Percentiles rank a stretch among this genome's conserved stretches.
phyloP scores from a whole-genome alignment of 1,140 invertebrate species.

The Periplaneta americana region DNA sequence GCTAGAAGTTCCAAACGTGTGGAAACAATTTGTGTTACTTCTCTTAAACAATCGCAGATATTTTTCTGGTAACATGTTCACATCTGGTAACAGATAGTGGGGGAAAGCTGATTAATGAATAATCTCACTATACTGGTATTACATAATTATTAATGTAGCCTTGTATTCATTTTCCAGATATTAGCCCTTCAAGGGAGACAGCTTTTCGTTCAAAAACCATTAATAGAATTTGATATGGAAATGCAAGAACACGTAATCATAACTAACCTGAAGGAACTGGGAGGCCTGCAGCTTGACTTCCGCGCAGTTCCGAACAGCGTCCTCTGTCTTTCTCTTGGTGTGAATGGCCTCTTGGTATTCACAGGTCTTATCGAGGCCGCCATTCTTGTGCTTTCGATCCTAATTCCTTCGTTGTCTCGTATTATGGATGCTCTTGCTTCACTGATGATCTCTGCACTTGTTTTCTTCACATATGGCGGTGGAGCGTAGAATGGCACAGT shows the following conservation, averaged over 20 bases:
- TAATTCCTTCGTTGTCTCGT: conserved; percentile 8
- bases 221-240: background rate
- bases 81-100: too few relatives aligned
- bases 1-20: too few relatives aligned
- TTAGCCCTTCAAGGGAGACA: too few relatives aligned
- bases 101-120: too few relatives aligned
- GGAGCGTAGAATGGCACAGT: conserved; percentile 38
- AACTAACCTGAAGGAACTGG: conserved; percentile 68
- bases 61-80: too few relatives aligned
- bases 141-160: too few relatives aligned
- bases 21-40: too few relatives aligned
- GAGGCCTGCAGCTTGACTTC: conserved; percentile 54
- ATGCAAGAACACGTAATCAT: background rate
- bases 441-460: conserved; percentile 71
- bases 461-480: conserved; percentile 46
- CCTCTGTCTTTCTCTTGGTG: conserved; percentile 67
- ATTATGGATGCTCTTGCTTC: conserved; percentile 60
- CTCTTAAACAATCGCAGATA: too few relatives aligned
- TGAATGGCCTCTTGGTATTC: conserved; percentile 71
- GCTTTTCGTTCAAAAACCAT: background rate
- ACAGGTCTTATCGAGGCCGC: conserved; percentile 38
- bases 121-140: too few relatives aligned
- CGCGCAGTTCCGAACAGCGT: conserved; percentile 57
- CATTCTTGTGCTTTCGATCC: background rate
- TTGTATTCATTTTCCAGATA: too few relatives aligned